Conservation (phyloP, 2,888 invertebrate species). For the Hypena proboscidalis region DNA sequence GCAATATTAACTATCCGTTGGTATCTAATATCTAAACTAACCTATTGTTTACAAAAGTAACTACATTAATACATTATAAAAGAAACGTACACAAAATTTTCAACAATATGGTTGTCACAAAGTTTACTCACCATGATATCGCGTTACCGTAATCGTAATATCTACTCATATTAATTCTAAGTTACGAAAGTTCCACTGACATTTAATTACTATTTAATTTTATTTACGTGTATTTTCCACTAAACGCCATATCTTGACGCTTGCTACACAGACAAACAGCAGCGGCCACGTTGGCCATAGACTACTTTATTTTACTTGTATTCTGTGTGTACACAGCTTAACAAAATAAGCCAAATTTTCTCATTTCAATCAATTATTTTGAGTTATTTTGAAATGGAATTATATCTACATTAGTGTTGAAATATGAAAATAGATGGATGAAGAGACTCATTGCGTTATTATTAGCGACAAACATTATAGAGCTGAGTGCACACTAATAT, state of each 20-base stretch:
- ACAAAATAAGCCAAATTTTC: neutral
- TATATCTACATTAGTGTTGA: too few relatives aligned
- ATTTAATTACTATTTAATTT: conserved; percentile 61
- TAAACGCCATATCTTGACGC: conserved; percentile 79
- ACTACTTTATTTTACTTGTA: conserved; percentile 51
- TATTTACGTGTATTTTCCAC: conserved; percentile 67
- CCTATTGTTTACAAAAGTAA: conserved; percentile 17
- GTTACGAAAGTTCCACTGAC: conserved; percentile 63
- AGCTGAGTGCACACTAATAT: conserved; percentile 32
- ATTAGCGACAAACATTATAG: conserved; percentile 28
- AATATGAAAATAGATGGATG: too few relatives aligned
- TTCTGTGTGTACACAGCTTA: conserved; percentile 47
- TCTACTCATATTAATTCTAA: conserved; percentile 80
- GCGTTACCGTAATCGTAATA: conserved; percentile 84
- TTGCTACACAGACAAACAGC: conserved; percentile 58
- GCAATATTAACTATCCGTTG: conserved; percentile 4
- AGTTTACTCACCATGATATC: conserved; percentile 81
- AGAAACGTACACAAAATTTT: conserved; percentile 71
- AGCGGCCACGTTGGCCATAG: conserved; percentile 80
- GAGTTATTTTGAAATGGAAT: neutral
- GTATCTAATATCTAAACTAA: conserved; percentile 7
- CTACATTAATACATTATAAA: conserved; percentile 38
- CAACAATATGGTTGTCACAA: conserved; percentile 76
- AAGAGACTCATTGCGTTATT: too few relatives aligned
- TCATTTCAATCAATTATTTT: neutral